Evolutionary conservation across 1,140 invertebrate species (phyloP).

Genomic region (Diabrotica virgifera): DNA sequence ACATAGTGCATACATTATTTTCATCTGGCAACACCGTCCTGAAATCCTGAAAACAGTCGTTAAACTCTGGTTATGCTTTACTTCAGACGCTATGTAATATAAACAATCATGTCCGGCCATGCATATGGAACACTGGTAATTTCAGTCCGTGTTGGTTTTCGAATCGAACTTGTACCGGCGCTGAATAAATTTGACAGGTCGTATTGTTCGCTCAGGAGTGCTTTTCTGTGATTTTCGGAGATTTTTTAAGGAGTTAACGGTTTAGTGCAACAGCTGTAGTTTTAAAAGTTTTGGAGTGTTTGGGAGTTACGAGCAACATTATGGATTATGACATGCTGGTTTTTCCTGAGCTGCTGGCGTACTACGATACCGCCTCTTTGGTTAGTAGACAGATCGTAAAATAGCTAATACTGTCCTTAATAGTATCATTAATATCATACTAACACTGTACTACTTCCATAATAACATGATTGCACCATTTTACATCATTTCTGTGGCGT

Average conservation of each 20-base stretch:
- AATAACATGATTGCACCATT: too few species aligned
- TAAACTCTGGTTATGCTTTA: slow-evolving; percentile 39
- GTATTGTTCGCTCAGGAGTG: background rate
- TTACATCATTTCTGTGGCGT: too few species aligned
- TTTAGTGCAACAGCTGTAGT: slow-evolving; percentile 10
- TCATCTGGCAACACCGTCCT: background rate
- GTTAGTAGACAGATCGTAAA: slow-evolving; percentile 28
- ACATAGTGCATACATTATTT: too few species aligned
- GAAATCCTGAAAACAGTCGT: slow-evolving; percentile 31
- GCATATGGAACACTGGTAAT: slow-evolving; percentile 32
- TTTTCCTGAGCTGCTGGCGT: slow-evolving; percentile 45
- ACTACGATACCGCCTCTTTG: slow-evolving; percentile 42
- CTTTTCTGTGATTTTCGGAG: slow-evolving; percentile 7
- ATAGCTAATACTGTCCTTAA: too few species aligned
- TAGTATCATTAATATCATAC: too few species aligned
- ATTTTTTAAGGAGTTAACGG: background rate
- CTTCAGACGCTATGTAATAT: slow-evolving; percentile 44
- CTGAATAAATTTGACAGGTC: background rate
- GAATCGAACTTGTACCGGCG: slow-evolving; percentile 6
- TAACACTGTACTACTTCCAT: too few species aligned
- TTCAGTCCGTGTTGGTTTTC: slow-evolving; percentile 24
- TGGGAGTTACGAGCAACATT: slow-evolving; percentile 10
- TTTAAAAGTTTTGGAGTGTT: slow-evolving; percentile 14
- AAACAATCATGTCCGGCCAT: slow-evolving; percentile 44
- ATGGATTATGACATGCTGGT: slow-evolving; percentile 49